These are phyloP conservation scores for Saguinus midas DNA, from an alignment of 2,113 vertebrate species.

Conservation along the genomic window DNA sequence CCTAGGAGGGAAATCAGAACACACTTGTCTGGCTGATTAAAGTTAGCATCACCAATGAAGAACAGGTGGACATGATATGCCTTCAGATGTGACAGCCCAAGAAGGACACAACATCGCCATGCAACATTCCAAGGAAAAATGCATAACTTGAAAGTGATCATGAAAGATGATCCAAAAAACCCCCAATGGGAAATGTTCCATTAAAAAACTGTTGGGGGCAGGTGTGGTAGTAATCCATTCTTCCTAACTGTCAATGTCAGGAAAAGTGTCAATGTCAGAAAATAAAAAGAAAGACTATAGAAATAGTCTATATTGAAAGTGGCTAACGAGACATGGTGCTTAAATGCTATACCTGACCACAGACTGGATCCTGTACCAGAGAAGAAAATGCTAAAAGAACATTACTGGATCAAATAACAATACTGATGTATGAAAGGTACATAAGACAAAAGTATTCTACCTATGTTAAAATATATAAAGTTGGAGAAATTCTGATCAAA, in stretches of 20 bases:
- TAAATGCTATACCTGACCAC: background rate
- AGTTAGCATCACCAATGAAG: background rate
- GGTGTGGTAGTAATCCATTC: background rate
- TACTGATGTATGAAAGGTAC: background rate
- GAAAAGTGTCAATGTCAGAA: background rate
- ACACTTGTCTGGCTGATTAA: background rate
- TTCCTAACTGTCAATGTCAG: background rate
- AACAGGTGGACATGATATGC: background rate
- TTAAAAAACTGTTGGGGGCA: background rate
- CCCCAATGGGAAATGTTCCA: background rate
- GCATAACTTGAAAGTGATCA: no score
- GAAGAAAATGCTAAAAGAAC: background rate
- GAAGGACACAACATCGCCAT: background rate
- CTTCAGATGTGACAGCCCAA: background rate
- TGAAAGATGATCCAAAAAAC: background rate
- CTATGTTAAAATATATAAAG: background rate
- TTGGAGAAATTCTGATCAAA: no score
- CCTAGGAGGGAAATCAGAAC: constrained; percentile 16
- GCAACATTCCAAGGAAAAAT: background rate
- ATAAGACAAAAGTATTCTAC: background rate
- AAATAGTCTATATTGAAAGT: background rate
- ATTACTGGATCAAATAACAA: background rate
- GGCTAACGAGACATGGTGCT: background rate
- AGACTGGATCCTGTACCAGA: background rate
- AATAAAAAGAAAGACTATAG: background rate